Evolutionary conservation across 2,113 vertebrate genomes (phyloP).

Genomic region (Tor tambroides): DNA sequence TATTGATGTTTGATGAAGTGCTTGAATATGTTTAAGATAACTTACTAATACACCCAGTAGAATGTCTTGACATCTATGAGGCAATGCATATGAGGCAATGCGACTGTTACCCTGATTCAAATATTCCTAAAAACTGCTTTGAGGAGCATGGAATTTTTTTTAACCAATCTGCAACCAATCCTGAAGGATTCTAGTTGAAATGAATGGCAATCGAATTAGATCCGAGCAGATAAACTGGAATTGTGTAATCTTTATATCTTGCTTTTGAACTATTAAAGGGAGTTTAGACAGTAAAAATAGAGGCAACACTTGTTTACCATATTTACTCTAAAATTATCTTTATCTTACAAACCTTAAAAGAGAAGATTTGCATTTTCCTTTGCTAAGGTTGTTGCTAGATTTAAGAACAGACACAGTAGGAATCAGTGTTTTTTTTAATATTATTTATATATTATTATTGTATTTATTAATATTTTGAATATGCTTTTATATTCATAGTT

Average conservation of each 20-base stretch:
- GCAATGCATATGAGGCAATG: neutral
- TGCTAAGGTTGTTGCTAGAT: neutral
- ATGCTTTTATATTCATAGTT: neutral
- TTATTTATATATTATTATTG: neutral
- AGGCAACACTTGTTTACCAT: neutral
- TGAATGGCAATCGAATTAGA: neutral
- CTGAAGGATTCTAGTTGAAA: neutral
- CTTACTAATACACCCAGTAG: neutral
- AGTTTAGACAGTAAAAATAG: neutral
- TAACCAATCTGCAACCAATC: no score
- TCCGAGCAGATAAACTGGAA: neutral
- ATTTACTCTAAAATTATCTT: neutral
- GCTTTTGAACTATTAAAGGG: neutral
- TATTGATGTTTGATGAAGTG: constrained; percentile 17
- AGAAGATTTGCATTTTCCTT: neutral
- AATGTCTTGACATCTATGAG: neutral
- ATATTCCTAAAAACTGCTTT: no score
- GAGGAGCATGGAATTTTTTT: no score
- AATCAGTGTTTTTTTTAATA: neutral
- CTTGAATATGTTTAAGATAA: neutral
- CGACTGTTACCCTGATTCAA: no score
- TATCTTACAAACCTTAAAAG: neutral
- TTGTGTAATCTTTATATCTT: neutral
- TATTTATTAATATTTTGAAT: neutral
- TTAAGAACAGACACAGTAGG: neutral